Base-by-base conservation (phyloP, 2,797 vertebrate species). In the Tiaroga cobitis region DNA sequence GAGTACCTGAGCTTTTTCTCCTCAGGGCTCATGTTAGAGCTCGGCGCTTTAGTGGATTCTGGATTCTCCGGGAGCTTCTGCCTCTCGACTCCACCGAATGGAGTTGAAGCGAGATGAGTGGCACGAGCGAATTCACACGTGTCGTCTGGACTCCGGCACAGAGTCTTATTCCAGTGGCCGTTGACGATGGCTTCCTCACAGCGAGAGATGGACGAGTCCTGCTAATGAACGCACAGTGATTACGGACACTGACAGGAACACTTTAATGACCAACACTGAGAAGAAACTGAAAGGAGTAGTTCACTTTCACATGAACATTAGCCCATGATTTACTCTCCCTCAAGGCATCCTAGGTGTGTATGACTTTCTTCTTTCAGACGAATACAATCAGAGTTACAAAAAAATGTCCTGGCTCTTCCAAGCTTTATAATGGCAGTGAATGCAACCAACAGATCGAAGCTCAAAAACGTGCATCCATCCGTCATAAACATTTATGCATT, bases 101-200 rank as follows among this genome's bases (percentile, higher is more conserved):
- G 96, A 0, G 95, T 97, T 1, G 96, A 97, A 11, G 93, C 95
- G 87, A 96, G 87, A 19, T 89, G 95, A 75, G 96, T 94, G 46
- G 95, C 95, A 84, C 92, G 90, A 19, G 91, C 93, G n/a, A 97
- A 97, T 78, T 97, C 96, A 89, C 94, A 94, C 0, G 96, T 96
- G 85, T 97, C 93, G 85, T 97, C 95, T 3, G 95, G 96, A 87
- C 94, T 95, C 74, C 94, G 93, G 88, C 93, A 95, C 78, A 97
- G 91, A 21, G 92, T 95, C 82, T 94, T 94, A 86, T 95, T 96
- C 81, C 92, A 92, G 84, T 91, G 90, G 7, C 94, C 94, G 61
- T 93, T 93, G 85, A 97, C 90, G 87, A 96, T 95, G 21, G 94
- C 94, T 82, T 96, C 95, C 85, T 97, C 96, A 70, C 86, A 91